Percentiles rank a stretch among this genome's conserved stretches.
phyloP scores from a whole-genome alignment of 2,888 invertebrate species.

The Drosophila percnosoma region DNA sequence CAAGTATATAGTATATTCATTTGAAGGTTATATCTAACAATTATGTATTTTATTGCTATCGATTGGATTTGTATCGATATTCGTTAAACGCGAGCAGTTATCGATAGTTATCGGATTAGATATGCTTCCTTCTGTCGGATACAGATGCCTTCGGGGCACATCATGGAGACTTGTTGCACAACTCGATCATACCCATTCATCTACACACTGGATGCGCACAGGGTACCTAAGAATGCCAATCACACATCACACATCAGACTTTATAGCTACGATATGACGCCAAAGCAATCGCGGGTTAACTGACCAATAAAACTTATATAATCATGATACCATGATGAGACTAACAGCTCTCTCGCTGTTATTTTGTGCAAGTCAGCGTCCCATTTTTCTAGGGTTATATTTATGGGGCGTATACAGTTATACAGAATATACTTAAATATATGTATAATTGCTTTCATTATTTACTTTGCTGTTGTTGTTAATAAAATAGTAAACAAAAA shows the following conservation, averaged over 20 bases:
- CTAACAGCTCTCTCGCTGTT: background rate
- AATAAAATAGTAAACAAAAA: background rate
- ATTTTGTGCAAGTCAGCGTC: slow-evolving; percentile 39
- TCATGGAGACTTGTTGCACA: background rate
- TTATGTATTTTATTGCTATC: background rate
- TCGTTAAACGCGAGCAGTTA: background rate
- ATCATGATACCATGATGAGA: slow-evolving; percentile 20
- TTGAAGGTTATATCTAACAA: background rate
- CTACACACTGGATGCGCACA: background rate
- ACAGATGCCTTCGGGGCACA: background rate
- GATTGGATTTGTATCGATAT: background rate
- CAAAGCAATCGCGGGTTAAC: slow-evolving; percentile 13
- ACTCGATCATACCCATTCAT: background rate
- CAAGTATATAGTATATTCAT: background rate
- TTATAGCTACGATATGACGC: slow-evolving; percentile 2
- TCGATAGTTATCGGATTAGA: background rate
- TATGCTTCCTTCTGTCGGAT: background rate
- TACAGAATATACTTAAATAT: slow-evolving; percentile 1
- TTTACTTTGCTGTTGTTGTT: background rate
- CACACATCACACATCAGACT: background rate
- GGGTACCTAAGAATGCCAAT: slow-evolving; percentile 12
- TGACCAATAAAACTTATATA: slow-evolving; percentile 35
- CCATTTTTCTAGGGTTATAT: slow-evolving; percentile 1
- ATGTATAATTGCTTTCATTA: slow-evolving; percentile 9
- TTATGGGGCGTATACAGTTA: slow-evolving; percentile 10